Percentiles rank a stretch among this genome's conserved stretches.
Conservation (phyloP, 2,888 invertebrate species). For the Maniola hyperantus region DNA sequence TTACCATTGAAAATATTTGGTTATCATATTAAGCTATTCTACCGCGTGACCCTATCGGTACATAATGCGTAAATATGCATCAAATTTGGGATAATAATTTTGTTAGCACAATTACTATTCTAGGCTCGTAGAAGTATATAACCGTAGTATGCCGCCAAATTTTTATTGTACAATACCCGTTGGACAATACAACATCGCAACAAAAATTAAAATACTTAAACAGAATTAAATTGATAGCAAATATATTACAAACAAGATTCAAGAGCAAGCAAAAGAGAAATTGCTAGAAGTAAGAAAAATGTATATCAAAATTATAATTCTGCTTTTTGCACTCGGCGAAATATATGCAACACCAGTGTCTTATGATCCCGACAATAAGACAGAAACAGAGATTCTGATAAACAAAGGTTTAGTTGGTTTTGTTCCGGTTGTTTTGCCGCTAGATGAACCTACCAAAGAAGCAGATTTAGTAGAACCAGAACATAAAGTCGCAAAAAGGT, state of each 20-base stretch:
- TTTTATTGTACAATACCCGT: slow-evolving; percentile 43
- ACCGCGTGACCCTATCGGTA: slow-evolving; percentile 44
- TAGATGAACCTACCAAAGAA: slow-evolving; percentile 46
- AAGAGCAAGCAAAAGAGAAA: neutral
- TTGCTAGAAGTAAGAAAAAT: slow-evolving; percentile 20
- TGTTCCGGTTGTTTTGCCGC: slow-evolving; percentile 56
- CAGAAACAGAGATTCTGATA: slow-evolving; percentile 49
- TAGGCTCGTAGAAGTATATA: slow-evolving; percentile 58
- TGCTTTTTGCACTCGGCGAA: slow-evolving; percentile 48
- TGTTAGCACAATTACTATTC: slow-evolving; percentile 64
- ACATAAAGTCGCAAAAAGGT: slow-evolving; percentile 66
- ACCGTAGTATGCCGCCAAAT: slow-evolving; percentile 50
- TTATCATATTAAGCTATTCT: slow-evolving; percentile 50
- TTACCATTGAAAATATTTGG: slow-evolving; percentile 70
- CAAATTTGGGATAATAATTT: slow-evolving; percentile 61
- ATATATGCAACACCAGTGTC: slow-evolving; percentile 56
- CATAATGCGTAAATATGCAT: slow-evolving; percentile 53
- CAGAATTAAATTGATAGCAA: neutral
- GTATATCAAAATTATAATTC: slow-evolving; percentile 35
- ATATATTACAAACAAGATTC: neutral
- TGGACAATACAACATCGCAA: slow-evolving; percentile 15
- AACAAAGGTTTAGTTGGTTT: slow-evolving; percentile 59
- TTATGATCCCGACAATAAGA: slow-evolving; percentile 48
- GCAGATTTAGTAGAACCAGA: slow-evolving; percentile 46
- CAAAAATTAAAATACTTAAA: slow-evolving; percentile 10